phyloP scores from a whole-genome alignment of 2,888 invertebrate species.

The Cinara cedri region DNA sequence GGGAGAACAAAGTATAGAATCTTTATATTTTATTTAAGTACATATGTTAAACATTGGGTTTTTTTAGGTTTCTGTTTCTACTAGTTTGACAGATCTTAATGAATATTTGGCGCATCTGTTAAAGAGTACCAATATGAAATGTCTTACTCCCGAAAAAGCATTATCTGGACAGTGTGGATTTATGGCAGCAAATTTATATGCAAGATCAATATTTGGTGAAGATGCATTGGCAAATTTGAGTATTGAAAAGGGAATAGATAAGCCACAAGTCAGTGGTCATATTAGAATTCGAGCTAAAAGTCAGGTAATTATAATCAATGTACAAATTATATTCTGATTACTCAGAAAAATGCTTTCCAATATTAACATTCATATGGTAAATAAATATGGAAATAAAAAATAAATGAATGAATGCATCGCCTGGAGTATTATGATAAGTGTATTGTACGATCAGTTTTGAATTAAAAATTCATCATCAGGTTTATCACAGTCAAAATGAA shows the following conservation, averaged over 20 bases:
- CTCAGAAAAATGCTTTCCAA: too few species aligned
- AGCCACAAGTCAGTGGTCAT: conserved; percentile 91
- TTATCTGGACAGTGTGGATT: conserved; percentile 97
- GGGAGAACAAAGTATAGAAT: conserved; percentile 92
- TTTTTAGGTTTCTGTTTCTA: conserved; percentile 81
- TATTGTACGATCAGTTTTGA: too few species aligned
- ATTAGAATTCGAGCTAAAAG: conserved; percentile 98
- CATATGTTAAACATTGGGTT: conserved; percentile 22
- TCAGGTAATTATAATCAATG: conserved; percentile 77
- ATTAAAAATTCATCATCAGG: too few species aligned
- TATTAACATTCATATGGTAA: too few species aligned
- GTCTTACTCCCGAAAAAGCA: conserved; percentile 78
- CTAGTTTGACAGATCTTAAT: conserved; percentile 87
- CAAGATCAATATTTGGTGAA: conserved; percentile 96
- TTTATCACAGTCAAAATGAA: too few species aligned
- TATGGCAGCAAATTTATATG: conserved; percentile 99
- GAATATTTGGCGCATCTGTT: conserved; percentile 92
- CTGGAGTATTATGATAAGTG: too few species aligned
- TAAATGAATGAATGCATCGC: too few species aligned
- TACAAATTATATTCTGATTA: neutral
- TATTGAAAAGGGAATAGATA: conserved; percentile 92
- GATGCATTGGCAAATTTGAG: conserved; percentile 98
- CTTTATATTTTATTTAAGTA: conserved; percentile 1
- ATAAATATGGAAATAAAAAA: too few species aligned
- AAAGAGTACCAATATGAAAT: conserved; percentile 97